Conservation (phyloP, 2,113 vertebrate species). For the human region DNA sequence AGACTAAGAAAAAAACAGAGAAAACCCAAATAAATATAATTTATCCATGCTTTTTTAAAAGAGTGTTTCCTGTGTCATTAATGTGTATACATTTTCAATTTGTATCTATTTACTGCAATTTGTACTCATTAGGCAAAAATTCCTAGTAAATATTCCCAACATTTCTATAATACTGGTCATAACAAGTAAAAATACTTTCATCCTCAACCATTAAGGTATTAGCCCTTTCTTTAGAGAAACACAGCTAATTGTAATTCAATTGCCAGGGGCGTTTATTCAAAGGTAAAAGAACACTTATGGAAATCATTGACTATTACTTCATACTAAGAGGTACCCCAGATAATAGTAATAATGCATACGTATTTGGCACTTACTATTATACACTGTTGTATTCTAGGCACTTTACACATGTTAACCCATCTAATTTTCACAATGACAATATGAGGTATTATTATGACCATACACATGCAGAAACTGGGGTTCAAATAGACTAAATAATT, state of each 20-base stretch:
- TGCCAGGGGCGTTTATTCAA: background rate
- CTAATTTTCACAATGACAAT: background rate
- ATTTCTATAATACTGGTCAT: background rate
- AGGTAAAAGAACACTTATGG: background rate
- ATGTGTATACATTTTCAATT: background rate
- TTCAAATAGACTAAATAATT: background rate
- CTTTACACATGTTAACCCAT: background rate
- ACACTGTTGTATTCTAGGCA: background rate
- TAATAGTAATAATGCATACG: background rate
- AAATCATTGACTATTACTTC: background rate
- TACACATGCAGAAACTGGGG: background rate
- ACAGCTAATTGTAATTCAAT: background rate
- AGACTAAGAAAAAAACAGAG: background rate
- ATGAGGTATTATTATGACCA: background rate
- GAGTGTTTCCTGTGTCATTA: background rate
- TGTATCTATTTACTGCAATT: background rate
- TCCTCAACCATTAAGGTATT: background rate
- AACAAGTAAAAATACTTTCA: background rate
- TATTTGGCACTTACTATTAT: background rate
- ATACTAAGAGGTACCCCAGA: background rate
- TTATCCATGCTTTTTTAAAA: constrained; percentile 3
- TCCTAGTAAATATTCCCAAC: background rate
- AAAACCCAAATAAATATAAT: background rate
- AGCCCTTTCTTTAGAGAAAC: background rate
- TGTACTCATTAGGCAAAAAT: background rate